Percentiles rank a stretch among this genome's conserved stretches.
phyloP scores from a whole-genome alignment of 2,888 invertebrate genomes.

The Acleris emargana region DNA sequence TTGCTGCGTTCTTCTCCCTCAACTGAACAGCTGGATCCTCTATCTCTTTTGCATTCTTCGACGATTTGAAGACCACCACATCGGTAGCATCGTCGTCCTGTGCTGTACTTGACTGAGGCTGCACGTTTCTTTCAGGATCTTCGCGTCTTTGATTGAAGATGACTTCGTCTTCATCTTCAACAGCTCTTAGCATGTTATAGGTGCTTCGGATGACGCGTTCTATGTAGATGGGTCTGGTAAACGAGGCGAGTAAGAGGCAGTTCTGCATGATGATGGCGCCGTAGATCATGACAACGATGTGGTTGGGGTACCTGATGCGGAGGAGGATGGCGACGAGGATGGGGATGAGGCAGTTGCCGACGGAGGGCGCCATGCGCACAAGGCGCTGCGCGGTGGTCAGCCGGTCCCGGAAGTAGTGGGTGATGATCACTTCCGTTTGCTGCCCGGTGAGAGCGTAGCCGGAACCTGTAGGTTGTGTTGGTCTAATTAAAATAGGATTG shows the following conservation, averaged over 20 bases:
- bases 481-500: too few species aligned
- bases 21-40: constrained; percentile 65
- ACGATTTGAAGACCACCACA: constrained; percentile 73
- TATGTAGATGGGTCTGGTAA: constrained; percentile 81
- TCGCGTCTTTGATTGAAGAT: constrained; percentile 72
- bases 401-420: constrained; percentile 84
- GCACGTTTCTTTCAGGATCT: constrained; percentile 34
- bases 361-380: constrained; percentile 76
- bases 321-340: constrained; percentile 76
- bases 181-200: constrained; percentile 73
- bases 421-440: constrained; percentile 83
- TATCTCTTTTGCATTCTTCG: constrained; percentile 67
- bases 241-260: constrained; percentile 78
- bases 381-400: constrained; percentile 78
- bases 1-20: constrained; percentile 54
- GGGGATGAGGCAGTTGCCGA: constrained; percentile 82
- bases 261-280: constrained; percentile 84
- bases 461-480: constrained; percentile 69
- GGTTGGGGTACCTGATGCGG: constrained; percentile 68
- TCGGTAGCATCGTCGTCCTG: constrained; percentile 70
- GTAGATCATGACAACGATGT: constrained; percentile 80
- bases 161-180: constrained; percentile 83
- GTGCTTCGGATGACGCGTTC: constrained; percentile 73
- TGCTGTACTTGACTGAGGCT: constrained; percentile 40
- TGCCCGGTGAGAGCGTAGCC: constrained; percentile 83